Evolutionary conservation across 2,888 invertebrate genomes (phyloP), one percentile per base, ranked within the genome.

Genomic region (Augochlorella aurata): DNA sequence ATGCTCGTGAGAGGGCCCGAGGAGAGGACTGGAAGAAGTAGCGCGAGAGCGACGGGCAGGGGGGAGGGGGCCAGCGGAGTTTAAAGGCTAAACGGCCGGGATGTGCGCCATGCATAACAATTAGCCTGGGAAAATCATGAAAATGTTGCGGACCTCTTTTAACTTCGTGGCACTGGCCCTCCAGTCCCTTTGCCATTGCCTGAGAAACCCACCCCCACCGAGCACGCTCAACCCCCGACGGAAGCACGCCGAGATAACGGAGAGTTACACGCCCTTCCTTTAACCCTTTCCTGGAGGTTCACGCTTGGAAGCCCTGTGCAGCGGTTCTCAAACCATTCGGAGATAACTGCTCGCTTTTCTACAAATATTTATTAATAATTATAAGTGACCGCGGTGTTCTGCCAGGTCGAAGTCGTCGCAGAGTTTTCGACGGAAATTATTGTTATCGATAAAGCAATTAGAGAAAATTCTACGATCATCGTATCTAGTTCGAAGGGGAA

Each of bases 61-160:
- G 69, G 81, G 73, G 77, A 1, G 79, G 83, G 80, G 16, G 16
- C 7, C 85, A 76, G 75, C 54, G 79, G 87, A 90, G 89, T 91
- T 91, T 91, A 90, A 90, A 91, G 90, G 90, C 90, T 90, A 90
- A 92, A 90, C 89, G 92, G 89, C 84, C 85, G 89, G 90, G 90
- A 90, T 89, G 90, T 91, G 90, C 90, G 92, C 91, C 91, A 91
- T 93, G 93, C 93, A 93, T 93, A 93, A 93, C 92, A 93, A 93
- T 93, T 93, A 93, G 92, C 92, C 87, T 88, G 91, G 90, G 92
- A 93, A 93, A 93, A 93, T 92, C 92, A 90, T 92, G 93, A 93
- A 93, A 93, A 93, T 89, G 90, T 89, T 90, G 90, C 89, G 90
- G 89, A 90, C 90, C 91, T 89, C 90, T 91, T 92, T 92, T 90